These are phyloP conservation scores for Oophaga pumilio DNA, from an alignment of 2,113 vertebrate species.

Conservation along the genomic window DNA sequence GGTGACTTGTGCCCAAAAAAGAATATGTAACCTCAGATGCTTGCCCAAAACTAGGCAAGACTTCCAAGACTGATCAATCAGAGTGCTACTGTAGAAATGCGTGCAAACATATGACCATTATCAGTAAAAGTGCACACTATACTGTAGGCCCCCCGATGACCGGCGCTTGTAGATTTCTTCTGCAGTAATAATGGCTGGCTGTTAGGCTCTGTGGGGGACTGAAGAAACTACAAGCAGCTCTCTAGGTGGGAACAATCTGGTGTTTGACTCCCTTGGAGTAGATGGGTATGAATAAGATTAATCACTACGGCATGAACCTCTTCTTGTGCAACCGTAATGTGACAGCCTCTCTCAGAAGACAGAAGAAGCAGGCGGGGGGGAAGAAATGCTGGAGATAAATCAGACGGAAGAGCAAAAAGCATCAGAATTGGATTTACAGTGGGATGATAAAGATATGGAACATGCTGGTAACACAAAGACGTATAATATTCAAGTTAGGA, in stretches of 20 bases:
- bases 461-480: background rate
- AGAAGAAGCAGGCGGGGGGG: background rate
- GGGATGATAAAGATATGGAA: background rate
- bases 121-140: background rate
- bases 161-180: background rate
- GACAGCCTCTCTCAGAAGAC: background rate
- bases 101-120: background rate
- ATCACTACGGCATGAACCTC: conserved; percentile 12
- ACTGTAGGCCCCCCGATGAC: background rate
- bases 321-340: background rate
- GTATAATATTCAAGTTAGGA: too few relatives aligned
- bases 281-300: conserved; percentile 3
- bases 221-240: background rate
- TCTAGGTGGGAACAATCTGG: background rate
- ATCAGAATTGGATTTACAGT: background rate
- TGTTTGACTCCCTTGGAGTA: background rate
- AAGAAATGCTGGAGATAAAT: background rate
- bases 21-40: too few relatives aligned
- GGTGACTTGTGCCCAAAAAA: too few relatives aligned
- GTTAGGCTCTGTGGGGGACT: conserved; percentile 1
- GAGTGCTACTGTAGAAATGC: background rate
- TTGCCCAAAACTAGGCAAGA: background rate
- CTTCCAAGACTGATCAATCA: background rate
- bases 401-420: background rate
- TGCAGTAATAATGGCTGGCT: background rate